Percentiles rank a stretch among this genome's conserved stretches.
phyloP scores from a whole-genome alignment of 2,113 vertebrate species.

The Cavia aperea region DNA sequence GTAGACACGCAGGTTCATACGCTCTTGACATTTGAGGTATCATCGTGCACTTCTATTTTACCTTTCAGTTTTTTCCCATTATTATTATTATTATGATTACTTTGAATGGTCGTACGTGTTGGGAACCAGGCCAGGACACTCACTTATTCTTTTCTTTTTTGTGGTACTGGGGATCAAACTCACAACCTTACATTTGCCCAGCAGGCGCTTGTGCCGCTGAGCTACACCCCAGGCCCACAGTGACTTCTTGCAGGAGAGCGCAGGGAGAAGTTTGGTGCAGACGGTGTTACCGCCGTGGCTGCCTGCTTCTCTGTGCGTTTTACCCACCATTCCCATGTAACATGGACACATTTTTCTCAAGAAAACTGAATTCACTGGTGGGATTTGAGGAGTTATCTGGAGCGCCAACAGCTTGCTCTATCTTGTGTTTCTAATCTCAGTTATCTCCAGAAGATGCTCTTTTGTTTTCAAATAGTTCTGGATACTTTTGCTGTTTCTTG shows the following conservation, averaged over 20 bases:
- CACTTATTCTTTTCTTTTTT: background rate
- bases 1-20: background rate
- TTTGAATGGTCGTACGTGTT: background rate
- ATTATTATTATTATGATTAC: background rate
- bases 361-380: background rate
- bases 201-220: too few species aligned
- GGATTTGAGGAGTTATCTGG: background rate
- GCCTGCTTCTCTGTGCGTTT: background rate
- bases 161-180: too few species aligned
- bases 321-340: background rate
- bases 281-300: background rate
- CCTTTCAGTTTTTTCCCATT: background rate
- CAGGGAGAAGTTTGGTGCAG: background rate
- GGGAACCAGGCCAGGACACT: background rate
- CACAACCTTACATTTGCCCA: too few species aligned
- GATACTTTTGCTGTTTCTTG: slow-evolving; percentile 15
- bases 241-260: background rate
- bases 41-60: background rate
- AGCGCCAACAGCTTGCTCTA: background rate
- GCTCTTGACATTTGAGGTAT: background rate
- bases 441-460: background rate
- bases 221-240: too few species aligned
- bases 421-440: background rate
- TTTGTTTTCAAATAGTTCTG: background rate
- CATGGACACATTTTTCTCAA: background rate